Evolutionary conservation across 1,140 invertebrate species (phyloP), one percentile per base, ranked within the genome.

Genomic region (Drosophila santomea): DNA sequence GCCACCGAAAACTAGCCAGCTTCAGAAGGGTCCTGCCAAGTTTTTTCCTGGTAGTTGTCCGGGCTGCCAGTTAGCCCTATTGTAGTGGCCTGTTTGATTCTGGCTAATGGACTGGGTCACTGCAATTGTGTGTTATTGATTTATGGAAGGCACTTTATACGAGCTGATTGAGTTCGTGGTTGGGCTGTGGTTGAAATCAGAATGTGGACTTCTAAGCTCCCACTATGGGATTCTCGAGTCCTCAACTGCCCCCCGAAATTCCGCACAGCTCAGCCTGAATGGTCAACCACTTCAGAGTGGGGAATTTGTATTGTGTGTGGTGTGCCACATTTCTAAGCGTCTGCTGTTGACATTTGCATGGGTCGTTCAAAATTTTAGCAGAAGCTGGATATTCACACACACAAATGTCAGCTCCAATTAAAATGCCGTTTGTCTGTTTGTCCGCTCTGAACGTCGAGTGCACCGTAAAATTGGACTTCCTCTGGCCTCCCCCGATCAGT

Each of bases 401-500:
- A 58, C 25, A 50, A 43, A 28, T 78, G 79, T 51, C 60, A 74
- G 55, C 41, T 82, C 32, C 66, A 86, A 83, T 88, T 88, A 79
- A 88, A 86, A 83, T 73, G 72, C 78, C 82, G 77, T 85, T 85
- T 84, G 80, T 71, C 47, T 55, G 36, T 56, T 59, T 51, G 28
- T 41, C 28, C 35, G 32, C 25, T 59, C 43, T 63, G 57, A 23
- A 59, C 63, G 81, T 43, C 28, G 52, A 57, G 71, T 45, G 58
- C 62, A 73, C 75, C 48, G 72, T 77, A 88, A 88, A 83, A 79
- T 88, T 83, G 51, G 64, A 72, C 83, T 76, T 86, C 83, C 83
- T 64, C 48, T 77, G 57, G 23, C 64, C 64, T 50, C 36, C 45
- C 36, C 45, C 52, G 25, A 36, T 48, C 66, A 73, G 61, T 76